phyloP scores from a whole-genome alignment of 2,113 vertebrate species.

The Scatophagus argus region DNA sequence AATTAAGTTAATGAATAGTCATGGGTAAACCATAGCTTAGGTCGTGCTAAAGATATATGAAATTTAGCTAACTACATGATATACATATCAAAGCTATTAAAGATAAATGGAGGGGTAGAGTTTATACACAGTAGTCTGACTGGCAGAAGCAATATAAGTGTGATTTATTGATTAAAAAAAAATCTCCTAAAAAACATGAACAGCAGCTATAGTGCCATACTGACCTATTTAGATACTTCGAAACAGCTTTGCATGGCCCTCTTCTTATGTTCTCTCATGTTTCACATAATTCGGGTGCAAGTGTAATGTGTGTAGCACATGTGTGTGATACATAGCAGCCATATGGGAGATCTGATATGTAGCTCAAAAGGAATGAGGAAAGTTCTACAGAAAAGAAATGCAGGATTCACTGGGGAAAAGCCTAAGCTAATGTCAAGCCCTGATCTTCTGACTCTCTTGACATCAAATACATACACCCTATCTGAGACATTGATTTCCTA shows the following conservation, averaged over 20 bases:
- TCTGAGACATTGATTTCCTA: background rate
- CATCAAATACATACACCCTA: conserved; percentile 5
- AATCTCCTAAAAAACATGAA: conserved; percentile 2
- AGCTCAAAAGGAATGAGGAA: conserved; percentile 19
- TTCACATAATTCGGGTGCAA: conserved; percentile 20
- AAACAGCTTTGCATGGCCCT: conserved; percentile 24
- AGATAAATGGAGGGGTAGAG: background rate
- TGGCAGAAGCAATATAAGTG: conserved; percentile 9
- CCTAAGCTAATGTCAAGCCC: background rate
- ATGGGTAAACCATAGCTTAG: background rate
- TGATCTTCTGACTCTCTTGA: background rate
- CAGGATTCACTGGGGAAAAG: conserved; percentile 16
- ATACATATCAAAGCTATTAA: conserved; percentile 9
- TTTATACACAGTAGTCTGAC: background rate
- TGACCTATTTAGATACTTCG: conserved; percentile 17
- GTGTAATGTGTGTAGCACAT: conserved; percentile 46
- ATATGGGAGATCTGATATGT: conserved; percentile 25
- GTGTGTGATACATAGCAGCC: conserved; percentile 18
- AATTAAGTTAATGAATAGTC: background rate
- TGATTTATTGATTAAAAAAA: conserved; percentile 28
- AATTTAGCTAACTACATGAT: conserved; percentile 4
- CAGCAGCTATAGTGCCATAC: conserved; percentile 2
- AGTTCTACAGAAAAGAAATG: background rate
- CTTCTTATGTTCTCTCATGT: conserved; percentile 42
- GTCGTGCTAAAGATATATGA: background rate